A percentile compares a stretch with the other conserved stretches of the same genome.
phyloP scores from a whole-genome alignment of 2,888 invertebrate species.

The Coleophora deauratella region DNA sequence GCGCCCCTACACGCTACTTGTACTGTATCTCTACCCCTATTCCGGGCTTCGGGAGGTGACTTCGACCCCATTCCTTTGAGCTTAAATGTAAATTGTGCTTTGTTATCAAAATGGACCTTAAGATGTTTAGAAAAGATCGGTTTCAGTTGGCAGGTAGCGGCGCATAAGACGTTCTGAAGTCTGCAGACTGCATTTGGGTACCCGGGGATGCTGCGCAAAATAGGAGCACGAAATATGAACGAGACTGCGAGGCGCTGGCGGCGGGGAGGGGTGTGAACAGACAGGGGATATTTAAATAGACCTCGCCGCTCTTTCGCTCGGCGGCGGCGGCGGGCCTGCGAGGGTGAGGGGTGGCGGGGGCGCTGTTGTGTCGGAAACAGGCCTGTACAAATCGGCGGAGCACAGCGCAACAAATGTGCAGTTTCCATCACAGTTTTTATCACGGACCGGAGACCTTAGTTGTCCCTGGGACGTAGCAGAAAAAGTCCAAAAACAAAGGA shows the following conservation, averaged over 20 bases:
- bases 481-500: constrained; percentile 44
- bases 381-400: constrained; percentile 54
- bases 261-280: constrained; percentile 65
- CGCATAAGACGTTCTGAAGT: constrained; percentile 50
- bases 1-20: constrained; percentile 73
- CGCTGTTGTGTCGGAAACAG: constrained; percentile 71
- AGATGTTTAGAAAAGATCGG: constrained; percentile 14
- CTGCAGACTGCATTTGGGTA: constrained; percentile 66
- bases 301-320: constrained; percentile 58
- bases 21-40: constrained; percentile 74
- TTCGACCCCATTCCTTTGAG: constrained; percentile 23
- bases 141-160: constrained; percentile 16
- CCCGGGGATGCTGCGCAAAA: constrained; percentile 76
- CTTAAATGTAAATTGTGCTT: constrained; percentile 22
- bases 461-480: constrained; percentile 5
- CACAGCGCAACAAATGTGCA: constrained; percentile 61
- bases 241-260: constrained; percentile 73
- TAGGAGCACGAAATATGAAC: constrained; percentile 74
- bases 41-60: constrained; percentile 63
- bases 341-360: constrained; percentile 30
- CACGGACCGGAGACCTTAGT: constrained; percentile 29
- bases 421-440: constrained; percentile 58
- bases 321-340: constrained; percentile 26
- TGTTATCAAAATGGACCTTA: constrained; percentile 25
- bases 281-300: constrained; percentile 70